Base-by-base conservation (phyloP, 2,113 vertebrate species). In the Scomber scombrus region DNA sequence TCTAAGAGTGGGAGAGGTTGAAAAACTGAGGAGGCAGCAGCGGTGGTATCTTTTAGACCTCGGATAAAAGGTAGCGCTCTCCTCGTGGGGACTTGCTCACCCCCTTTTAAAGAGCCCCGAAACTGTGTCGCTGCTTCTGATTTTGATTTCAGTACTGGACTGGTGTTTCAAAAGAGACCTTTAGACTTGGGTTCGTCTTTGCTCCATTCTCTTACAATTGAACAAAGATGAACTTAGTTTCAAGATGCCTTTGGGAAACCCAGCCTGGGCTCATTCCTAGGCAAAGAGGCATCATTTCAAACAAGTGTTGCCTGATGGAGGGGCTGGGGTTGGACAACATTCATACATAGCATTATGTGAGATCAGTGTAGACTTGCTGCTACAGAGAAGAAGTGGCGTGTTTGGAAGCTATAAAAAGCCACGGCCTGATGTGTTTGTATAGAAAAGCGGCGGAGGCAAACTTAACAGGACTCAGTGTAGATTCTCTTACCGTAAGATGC, bases 401-500 rank as follows among this genome's bases (percentile, higher is more conserved):
- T 49, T 80, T 70, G 43, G 21, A 12, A 61, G 45, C 40, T 67
- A 34, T 63, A 52, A 56, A 65, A 77, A 63, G 54, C 19, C 43
- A 31, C 21, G 76, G 26, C 64, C 62, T 15, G 8, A 72, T 57
- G 43, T 19, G 14, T 11, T 14, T 63, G 5, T 68, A 64, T 15
- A 31, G 26, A 31, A 58, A 21, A 23, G 21, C 11, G 7, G 15
- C 13, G 18, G 51, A 26, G 7, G 26, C 11, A 15, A 40, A 11
- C 7, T 29, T 12, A 43, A 4, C 10, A 63, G 61, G 23, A 14
- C 52, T 5, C 1, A 0, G 11, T 3, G 13, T 10, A 61, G 14
- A 26, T 16, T 18, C 0, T 89, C 96, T 95, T 96, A 99, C 97
- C 92, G 97, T 98, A 89, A 99, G 97, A 94, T 99, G 97, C 92